Evolutionary conservation across 2,888 invertebrate genomes (phyloP).

Genomic region (Nomada hirtipes): DNA sequence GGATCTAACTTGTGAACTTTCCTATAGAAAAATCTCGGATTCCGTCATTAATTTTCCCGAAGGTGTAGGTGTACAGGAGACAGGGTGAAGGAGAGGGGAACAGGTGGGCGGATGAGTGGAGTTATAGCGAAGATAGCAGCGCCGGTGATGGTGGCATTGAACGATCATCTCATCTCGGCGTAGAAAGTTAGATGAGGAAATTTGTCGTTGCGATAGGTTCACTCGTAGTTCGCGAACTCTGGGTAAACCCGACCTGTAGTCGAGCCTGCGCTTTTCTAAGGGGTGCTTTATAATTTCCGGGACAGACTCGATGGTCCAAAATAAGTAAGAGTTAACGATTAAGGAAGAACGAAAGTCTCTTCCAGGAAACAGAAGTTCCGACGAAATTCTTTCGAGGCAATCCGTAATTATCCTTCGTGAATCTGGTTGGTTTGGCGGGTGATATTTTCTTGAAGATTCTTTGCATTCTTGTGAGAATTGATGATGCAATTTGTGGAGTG

Average conservation of each 20-base stretch:
- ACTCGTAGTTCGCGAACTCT: conserved; percentile 81
- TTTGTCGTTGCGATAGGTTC: conserved; percentile 83
- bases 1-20: conserved; percentile 69
- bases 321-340: background rate
- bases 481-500: too few relatives aligned
- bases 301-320: conserved; percentile 2
- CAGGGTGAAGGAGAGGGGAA: background rate
- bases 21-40: conserved; percentile 76
- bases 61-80: conserved; percentile 40
- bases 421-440: too few relatives aligned
- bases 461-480: too few relatives aligned
- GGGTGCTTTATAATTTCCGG: conserved; percentile 25
- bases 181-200: conserved; percentile 84
- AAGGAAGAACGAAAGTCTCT: background rate
- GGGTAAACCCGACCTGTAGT: conserved; percentile 36
- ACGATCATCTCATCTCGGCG: conserved; percentile 83
- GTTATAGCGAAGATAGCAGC: conserved; percentile 65
- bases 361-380: too few relatives aligned
- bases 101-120: conserved; percentile 52
- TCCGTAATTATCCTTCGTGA: too few relatives aligned
- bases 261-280: background rate
- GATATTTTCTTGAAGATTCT: too few relatives aligned
- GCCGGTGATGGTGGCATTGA: conserved; percentile 79
- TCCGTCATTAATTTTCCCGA: conserved; percentile 78
- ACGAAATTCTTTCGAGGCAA: too few relatives aligned